phyloP scores from a whole-genome alignment of 2,888 invertebrate species.

The Limnephilus rhombicus region DNA sequence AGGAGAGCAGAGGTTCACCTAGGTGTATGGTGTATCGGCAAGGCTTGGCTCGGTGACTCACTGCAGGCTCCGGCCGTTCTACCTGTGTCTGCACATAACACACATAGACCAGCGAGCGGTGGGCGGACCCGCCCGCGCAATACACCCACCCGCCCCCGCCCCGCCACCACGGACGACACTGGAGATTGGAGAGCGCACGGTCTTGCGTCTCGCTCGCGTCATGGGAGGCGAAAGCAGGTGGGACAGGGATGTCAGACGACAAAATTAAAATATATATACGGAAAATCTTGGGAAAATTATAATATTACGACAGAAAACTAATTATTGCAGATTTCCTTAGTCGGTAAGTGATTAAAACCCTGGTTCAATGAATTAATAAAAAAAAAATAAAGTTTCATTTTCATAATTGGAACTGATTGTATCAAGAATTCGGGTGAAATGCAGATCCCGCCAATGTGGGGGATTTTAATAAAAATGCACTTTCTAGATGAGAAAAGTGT shows the following conservation, averaged over 20 bases:
- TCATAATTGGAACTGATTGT: no score
- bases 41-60: slow-evolving; percentile 28
- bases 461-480: no score
- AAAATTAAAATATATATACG: background rate
- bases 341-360: no score
- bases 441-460: no score
- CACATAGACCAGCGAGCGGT: slow-evolving; percentile 19
- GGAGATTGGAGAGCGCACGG: background rate
- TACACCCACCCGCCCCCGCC: slow-evolving; percentile 38
- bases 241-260: slow-evolving; percentile 7
- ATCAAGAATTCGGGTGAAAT: no score
- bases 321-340: no score
- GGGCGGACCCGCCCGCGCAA: slow-evolving; percentile 37
- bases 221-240: background rate
- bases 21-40: background rate
- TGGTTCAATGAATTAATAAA: no score
- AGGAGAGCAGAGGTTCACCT: background rate
- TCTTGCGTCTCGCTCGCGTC: background rate
- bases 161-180: slow-evolving; percentile 18
- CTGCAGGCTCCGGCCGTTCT: background rate
- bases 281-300: background rate
- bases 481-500: no score
- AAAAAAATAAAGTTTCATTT: no score
- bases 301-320: background rate
- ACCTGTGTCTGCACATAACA: background rate